phyloP scores from a whole-genome alignment of 1,140 invertebrate species.

The Gonatopus flavifemur region DNA sequence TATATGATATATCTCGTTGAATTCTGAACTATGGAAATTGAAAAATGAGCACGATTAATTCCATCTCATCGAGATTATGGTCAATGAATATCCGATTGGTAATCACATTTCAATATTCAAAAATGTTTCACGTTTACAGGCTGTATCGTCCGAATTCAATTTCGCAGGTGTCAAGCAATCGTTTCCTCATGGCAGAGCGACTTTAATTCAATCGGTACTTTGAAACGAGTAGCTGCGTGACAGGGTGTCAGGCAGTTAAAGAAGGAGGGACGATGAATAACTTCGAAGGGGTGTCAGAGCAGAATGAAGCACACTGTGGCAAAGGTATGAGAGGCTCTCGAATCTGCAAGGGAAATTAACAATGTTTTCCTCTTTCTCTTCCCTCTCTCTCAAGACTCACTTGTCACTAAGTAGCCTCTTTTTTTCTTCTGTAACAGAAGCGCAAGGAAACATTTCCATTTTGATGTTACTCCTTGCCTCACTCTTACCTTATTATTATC shows the following conservation, averaged over 20 bases:
- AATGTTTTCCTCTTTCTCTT: constrained; percentile 40
- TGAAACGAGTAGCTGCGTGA: constrained; percentile 27
- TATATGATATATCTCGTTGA: too few relatives aligned
- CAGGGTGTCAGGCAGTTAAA: neutral
- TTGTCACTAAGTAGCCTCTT: constrained; percentile 33
- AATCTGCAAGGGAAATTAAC: constrained; percentile 47
- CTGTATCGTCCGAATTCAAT: constrained; percentile 30
- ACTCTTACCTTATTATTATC: too few relatives aligned
- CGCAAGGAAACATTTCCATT: constrained; percentile 28
- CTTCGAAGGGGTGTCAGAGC: neutral
- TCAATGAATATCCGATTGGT: too few relatives aligned
- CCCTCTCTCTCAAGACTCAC: constrained; percentile 34
- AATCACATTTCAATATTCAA: too few relatives aligned
- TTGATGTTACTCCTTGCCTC: constrained; percentile 29
- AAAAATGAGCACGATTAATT: too few relatives aligned
- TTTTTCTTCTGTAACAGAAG: too few relatives aligned
- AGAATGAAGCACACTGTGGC: too few relatives aligned
- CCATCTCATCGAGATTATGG: too few relatives aligned
- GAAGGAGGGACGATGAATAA: constrained; percentile 9
- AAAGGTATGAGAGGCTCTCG: constrained; percentile 25
- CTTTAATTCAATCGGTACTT: constrained; percentile 39
- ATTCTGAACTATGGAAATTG: too few relatives aligned
- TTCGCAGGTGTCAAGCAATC: constrained; percentile 26
- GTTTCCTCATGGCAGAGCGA: constrained; percentile 23
- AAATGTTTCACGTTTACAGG: too few relatives aligned